Conservation (phyloP, 2,888 invertebrate species). For the Idaea aversata region DNA sequence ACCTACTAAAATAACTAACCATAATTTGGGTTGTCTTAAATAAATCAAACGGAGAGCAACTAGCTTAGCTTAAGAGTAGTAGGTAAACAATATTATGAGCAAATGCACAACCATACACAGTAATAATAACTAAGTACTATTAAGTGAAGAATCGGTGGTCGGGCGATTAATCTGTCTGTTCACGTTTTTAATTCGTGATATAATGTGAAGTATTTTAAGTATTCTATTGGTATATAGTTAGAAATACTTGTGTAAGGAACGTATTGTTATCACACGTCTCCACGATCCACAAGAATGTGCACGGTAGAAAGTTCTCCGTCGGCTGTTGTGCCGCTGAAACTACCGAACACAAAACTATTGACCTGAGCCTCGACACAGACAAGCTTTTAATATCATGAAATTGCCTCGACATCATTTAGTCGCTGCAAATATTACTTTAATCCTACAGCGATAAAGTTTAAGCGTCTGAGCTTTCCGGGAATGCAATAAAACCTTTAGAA, state of each 20-base stretch:
- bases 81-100: too few species aligned
- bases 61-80: too few species aligned
- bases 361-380: constrained; percentile 68
- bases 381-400: constrained; percentile 76
- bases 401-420: constrained; percentile 77
- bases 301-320: constrained; percentile 60
- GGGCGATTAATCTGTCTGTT: not conserved
- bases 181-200: not conserved
- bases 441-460: constrained; percentile 79
- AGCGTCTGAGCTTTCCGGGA: constrained; percentile 77
- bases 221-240: not conserved
- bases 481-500: constrained; percentile 78
- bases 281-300: constrained; percentile 61
- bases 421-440: constrained; percentile 80
- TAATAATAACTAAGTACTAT: too few species aligned
- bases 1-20: too few species aligned
- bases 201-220: not conserved
- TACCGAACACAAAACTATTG: constrained; percentile 71
- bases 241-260: constrained; percentile 63
- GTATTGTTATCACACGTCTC: constrained; percentile 68
- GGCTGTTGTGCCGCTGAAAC: constrained; percentile 63
- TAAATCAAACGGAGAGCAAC: too few species aligned
- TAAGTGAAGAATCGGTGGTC: too few species aligned
- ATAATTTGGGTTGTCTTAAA: too few species aligned
- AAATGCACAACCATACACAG: too few species aligned